Base-by-base conservation (phyloP, 2,888 invertebrate genomes). In the Margaritifera margaritifera region DNA sequence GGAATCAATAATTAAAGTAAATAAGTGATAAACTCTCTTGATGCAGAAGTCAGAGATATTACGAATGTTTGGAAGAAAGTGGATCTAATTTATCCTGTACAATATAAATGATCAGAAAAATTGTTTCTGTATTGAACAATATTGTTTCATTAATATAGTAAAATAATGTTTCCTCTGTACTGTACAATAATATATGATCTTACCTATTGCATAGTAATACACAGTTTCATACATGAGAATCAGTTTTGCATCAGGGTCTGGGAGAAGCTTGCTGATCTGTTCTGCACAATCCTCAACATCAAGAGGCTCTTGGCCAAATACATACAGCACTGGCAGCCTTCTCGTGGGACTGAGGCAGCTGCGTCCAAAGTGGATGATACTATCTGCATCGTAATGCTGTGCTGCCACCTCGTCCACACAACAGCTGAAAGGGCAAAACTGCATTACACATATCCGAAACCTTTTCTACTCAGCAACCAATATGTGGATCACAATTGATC, bases 321-420 rank as follows among this genome's bases (percentile, higher is more conserved):
- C 85, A 77, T 82, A 89, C 73, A 88, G 79, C 6, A 95, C 94
- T 0, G 96, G 95, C 66, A 97, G 91, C 64, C 94, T 92, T 0
- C 91, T 91, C 20, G 94, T 93, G 19, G 82, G 85, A 51, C 95
- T 95, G 77, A 96, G 93, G 89, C 99, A 99, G 0, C 95, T 93
- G 84, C 94, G 94, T 0, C 98, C 98, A 90, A 95, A 98, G 90
- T 99, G 98, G 66, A 99, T 92, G 3, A 98, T 91, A 51, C 94
- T 94, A 90, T 98, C 95, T 0, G 95, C 94, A 68, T 93, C 92
- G 8, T 96, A 93, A 89, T 98, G 98, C 88, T 95, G 93, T 0
- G 97, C 96, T 2, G 97, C 95, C 52, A 97, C 93, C 84, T 95
- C 94, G 89, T 97, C 96, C 4, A 96, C 93, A 88, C 97, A 97